Percentiles rank a stretch among this genome's conserved stretches.
phyloP scores from a whole-genome alignment of 1,140 invertebrate genomes.

The Procambarus virginalis region DNA sequence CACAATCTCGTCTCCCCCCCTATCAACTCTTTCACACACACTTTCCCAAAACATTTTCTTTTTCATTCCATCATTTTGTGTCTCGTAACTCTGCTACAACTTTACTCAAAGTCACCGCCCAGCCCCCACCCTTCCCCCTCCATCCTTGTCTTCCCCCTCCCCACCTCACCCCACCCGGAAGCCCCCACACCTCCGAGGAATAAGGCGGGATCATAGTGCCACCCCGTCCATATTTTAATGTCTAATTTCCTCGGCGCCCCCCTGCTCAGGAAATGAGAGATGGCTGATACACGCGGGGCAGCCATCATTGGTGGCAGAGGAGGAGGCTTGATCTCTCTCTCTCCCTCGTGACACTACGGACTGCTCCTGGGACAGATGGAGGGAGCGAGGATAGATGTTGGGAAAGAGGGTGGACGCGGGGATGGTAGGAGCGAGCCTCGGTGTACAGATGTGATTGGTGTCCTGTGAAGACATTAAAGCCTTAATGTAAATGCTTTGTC shows the following conservation, averaged over 20 bases:
- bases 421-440: background rate
- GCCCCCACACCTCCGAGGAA: background rate
- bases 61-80: background rate
- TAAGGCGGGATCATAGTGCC: background rate
- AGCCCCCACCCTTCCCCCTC: background rate
- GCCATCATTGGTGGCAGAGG: background rate
- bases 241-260: slow-evolving; percentile 20
- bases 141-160: background rate
- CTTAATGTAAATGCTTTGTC: no score
- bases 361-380: background rate
- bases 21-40: no score
- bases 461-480: no score
- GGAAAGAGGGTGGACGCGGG: background rate
- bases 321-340: background rate
- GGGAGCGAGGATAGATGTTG: background rate
- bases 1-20: no score
- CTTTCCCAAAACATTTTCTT: background rate
- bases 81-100: background rate
- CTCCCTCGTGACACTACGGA: background rate
- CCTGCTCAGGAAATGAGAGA: slow-evolving; percentile 15
- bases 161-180: background rate
- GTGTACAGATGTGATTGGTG: no score
- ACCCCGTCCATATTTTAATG: slow-evolving; percentile 17
- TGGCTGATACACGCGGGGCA: background rate
- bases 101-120: background rate